Evolutionary conservation across 2,888 invertebrate genomes (phyloP).

Genomic region (Troides aeacus): DNA sequence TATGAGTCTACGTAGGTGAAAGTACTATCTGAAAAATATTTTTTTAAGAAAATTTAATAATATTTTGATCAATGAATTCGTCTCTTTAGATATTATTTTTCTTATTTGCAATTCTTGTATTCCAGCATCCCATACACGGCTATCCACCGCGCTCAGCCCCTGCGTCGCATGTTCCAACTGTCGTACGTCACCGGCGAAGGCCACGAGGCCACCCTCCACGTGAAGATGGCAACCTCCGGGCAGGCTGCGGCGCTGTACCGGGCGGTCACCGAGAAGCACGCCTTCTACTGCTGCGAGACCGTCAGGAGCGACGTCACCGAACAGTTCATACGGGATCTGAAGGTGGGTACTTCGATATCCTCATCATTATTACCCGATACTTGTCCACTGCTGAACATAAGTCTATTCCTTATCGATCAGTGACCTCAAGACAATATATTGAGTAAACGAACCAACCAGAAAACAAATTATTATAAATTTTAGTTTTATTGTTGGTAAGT

Average conservation of each 20-base stretch:
- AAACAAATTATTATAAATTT: too few relatives aligned
- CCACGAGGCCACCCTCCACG: conserved; percentile 84
- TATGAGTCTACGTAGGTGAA: too few relatives aligned
- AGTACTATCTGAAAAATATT: too few relatives aligned
- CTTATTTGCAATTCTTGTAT: conserved; percentile 28
- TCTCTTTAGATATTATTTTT: too few relatives aligned
- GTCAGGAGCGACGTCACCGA: conserved; percentile 92
- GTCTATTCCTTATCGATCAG: too few relatives aligned
- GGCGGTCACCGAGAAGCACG: conserved; percentile 94
- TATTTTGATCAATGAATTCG: too few relatives aligned
- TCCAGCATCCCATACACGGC: conserved; percentile 89
- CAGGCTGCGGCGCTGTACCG: conserved; percentile 91
- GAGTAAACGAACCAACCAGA: too few relatives aligned
- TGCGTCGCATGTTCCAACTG: conserved; percentile 86
- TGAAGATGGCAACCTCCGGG: conserved; percentile 89
- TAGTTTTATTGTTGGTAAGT: too few relatives aligned
- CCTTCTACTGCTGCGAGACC: conserved; percentile 95
- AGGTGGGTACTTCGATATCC: conserved; percentile 63
- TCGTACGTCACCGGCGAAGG: conserved; percentile 86
- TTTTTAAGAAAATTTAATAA: too few relatives aligned
- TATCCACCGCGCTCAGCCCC: conserved; percentile 88
- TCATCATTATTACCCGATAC: too few relatives aligned
- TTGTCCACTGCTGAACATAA: too few relatives aligned
- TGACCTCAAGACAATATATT: too few relatives aligned
- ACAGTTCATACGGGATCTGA: conserved; percentile 93